phyloP scores from a whole-genome alignment of 2,797 vertebrate genomes.

The Micrastur ruficollis region DNA sequence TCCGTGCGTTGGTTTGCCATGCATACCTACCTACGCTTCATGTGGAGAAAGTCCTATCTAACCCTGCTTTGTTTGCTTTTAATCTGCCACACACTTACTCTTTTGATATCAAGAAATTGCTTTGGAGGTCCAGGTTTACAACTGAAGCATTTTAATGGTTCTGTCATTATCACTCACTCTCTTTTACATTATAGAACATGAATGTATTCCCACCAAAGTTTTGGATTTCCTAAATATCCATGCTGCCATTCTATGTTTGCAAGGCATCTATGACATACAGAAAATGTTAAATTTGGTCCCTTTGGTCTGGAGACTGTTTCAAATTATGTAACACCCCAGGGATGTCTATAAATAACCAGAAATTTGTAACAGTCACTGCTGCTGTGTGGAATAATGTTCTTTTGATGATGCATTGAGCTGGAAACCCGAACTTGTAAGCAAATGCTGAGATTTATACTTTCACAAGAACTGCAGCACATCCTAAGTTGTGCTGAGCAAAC shows the following conservation, averaged over 20 bases:
- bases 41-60: not conserved
- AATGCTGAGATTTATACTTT: not conserved
- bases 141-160: not conserved
- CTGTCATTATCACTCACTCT: not conserved
- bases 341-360: conserved; percentile 82
- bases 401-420: conserved; percentile 70
- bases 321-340: conserved; percentile 75
- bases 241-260: not conserved
- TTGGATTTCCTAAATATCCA: not conserved
- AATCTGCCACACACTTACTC: not conserved
- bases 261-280: not conserved
- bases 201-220: not conserved
- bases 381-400: conserved; percentile 79
- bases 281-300: not conserved
- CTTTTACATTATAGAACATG: not conserved
- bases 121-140: not conserved
- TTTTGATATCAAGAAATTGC: not conserved
- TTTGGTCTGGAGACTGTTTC: not conserved
- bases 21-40: not conserved
- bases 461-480: not conserved
- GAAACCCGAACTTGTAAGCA: conserved; percentile 11
- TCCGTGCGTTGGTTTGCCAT: not conserved
- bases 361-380: conserved; percentile 65
- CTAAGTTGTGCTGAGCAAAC: not conserved
- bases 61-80: not conserved